phyloP scores from a whole-genome alignment of 2,113 vertebrate species.

The Dipodomys merriami region DNA sequence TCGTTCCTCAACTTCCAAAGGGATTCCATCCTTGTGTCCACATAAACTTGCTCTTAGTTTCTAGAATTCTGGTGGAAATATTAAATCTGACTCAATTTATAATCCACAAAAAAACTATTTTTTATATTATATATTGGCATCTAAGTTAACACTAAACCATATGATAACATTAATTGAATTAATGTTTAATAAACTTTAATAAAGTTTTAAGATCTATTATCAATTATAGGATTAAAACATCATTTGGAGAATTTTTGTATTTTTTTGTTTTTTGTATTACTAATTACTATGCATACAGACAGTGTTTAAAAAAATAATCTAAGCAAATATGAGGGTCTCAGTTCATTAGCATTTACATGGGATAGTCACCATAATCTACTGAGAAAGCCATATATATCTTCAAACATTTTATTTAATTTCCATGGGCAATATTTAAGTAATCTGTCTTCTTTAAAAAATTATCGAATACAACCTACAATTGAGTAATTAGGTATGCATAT shows the following conservation, averaged over 20 bases:
- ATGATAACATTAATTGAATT: neutral
- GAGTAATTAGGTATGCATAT: too few relatives aligned
- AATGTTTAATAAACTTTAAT: neutral
- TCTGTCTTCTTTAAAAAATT: too few relatives aligned
- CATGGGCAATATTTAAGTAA: too few relatives aligned
- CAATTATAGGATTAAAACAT: neutral
- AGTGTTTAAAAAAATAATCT: neutral
- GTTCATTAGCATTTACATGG: neutral
- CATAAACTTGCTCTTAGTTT: rapidly evolving
- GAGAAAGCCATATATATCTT: neutral
- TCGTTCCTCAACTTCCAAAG: neutral
- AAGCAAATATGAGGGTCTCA: neutral
- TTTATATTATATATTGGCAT: neutral
- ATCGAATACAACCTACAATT: too few relatives aligned
- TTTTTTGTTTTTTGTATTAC: neutral
- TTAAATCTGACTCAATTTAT: neutral
- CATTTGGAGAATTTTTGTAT: neutral
- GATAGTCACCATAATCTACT: neutral
- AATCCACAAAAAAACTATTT: rapidly evolving
- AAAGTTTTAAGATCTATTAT: neutral
- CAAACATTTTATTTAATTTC: too few relatives aligned
- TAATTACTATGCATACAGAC: neutral
- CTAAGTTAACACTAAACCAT: neutral
- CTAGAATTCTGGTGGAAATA: neutral
- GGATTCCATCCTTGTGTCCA: neutral